Evolutionary conservation across 2,888 invertebrate species (phyloP), one percentile per base, ranked within the genome.

Genomic region (Synanthedon andrenaeformis): DNA sequence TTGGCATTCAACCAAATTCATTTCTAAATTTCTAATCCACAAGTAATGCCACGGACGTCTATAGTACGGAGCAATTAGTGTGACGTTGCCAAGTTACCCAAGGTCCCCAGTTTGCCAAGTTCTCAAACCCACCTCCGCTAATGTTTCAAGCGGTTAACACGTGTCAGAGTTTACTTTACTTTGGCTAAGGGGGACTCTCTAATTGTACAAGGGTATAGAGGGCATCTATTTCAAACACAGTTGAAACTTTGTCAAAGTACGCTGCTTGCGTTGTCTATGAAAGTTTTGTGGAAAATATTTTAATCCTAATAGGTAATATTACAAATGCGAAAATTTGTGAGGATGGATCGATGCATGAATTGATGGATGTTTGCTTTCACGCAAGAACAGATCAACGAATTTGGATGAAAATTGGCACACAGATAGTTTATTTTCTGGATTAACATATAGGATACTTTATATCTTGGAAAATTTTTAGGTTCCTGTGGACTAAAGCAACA

Each of bases 61-160:
- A 14, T 17, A 13, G 45, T 45, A 45, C 23, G 19, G 14, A 23
- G 49, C 19, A 49, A 49, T 49, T 49, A 49, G 49, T 49, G 49
- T 17, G 49, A 49, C 49, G 23, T 49, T 49, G 23, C 19, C 19
- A 49, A 49, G 49, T 45, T 45, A 45, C 45, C 13, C 59, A 63
- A 62, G 58, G 63, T 63, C 58, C 59, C 54, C 54, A 56, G 59
- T 63, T 59, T 54, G 48, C 54, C 53, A 62, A 65, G 63, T 67
- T 65, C 56, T 49, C 51, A 57, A 52, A 14, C 45, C 49, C 49
- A 49, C 19, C 52, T 56, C 58, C 56, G 56, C 62, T 67, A 68
- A 67, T 68, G 64, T 64, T 65, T 58, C 42, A 57, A 57, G 60
- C 60, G 62, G 65, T 66, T 65, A 64, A 60, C 61, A 64, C 59